These are phyloP conservation scores for cattle (Bos taurus) DNA, from an alignment of 2,113 vertebrate genomes.

Conservation along the genomic window ARS-UCD2.0 NC_037330.1:67464501-67465000, in stretches of 20 bases:
- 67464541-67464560: slow-evolving; percentile 15
- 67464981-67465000: slow-evolving; percentile 5
- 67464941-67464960: background rate
- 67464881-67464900: slow-evolving; percentile 22
- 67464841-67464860: background rate
- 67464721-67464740: background rate
- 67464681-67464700: background rate
- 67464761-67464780: background rate
- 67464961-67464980: slow-evolving; percentile 2
- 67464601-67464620: background rate
- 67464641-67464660: background rate
- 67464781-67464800: background rate
- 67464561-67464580: slow-evolving; percentile 27
- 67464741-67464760: background rate
- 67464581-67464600: background rate
- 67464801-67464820: slow-evolving; percentile 5
- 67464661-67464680: background rate
- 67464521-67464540: background rate
- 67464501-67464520: background rate
- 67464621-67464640: slow-evolving; percentile 25
- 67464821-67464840: background rate
- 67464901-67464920: background rate
- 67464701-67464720: background rate
- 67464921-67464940: background rate
- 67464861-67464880: background rate